A percentile compares a stretch with the other conserved stretches of the same genome.
Evolutionary conservation across 2,113 vertebrate genomes (phyloP).

Genomic region (Saguinus imperator): DNA sequence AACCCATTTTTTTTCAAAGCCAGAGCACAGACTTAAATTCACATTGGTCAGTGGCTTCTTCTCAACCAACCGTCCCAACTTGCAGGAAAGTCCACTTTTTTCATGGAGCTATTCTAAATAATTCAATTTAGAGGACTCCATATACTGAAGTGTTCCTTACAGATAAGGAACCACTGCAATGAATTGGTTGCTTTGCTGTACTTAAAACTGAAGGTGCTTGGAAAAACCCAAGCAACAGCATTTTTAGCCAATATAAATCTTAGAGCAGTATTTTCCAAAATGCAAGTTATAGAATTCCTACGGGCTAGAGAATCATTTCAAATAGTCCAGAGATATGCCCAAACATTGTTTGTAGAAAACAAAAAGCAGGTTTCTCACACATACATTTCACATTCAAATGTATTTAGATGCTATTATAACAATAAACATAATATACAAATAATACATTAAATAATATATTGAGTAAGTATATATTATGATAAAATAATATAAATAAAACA

Average conservation of each 20-base stretch:
- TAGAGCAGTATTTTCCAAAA: background rate
- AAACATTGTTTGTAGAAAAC: no score
- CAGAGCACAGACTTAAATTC: conserved; percentile 18
- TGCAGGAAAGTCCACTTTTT: background rate
- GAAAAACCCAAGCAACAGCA: background rate
- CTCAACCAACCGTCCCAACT: background rate
- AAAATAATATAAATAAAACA: background rate
- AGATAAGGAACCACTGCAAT: no score
- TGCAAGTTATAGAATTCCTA: background rate
- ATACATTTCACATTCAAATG: background rate
- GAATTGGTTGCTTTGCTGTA: background rate
- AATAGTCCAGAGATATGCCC: background rate
- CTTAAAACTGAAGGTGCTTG: background rate
- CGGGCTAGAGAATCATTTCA: background rate
- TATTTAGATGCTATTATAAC: background rate
- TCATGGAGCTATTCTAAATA: background rate
- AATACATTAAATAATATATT: background rate
- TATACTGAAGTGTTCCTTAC: background rate
- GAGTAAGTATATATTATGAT: background rate
- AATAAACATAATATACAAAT: background rate
- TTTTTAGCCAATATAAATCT: background rate
- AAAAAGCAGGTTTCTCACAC: background rate
- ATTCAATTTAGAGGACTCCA: background rate
- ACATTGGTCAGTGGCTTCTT: rapidly evolving
- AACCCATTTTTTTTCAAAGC: conserved; percentile 61